Percentiles rank a stretch among this genome's conserved stretches.
phyloP scores from a whole-genome alignment of 2,797 vertebrate species.

The Phataginus tricuspis region DNA sequence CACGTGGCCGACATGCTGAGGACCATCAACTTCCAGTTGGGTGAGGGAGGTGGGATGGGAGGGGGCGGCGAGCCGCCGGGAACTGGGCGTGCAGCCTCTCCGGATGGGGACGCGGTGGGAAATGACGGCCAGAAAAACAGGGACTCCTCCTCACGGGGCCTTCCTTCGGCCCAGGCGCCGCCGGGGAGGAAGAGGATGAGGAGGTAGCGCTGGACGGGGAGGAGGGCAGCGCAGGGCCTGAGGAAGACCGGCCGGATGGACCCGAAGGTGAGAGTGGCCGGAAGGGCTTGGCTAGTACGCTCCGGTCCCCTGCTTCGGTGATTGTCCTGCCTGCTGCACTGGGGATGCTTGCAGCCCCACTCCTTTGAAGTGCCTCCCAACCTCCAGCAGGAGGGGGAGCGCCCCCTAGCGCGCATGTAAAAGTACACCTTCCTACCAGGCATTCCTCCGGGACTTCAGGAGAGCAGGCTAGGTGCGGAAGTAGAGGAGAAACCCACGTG shows the following conservation, averaged over 20 bases:
- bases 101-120: neutral
- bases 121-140: rapidly evolving
- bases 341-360: neutral
- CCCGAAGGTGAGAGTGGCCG: constrained; percentile 70
- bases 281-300: neutral
- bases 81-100: neutral
- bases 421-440: neutral
- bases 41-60: constrained; percentile 75
- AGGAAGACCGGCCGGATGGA: constrained; percentile 73
- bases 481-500: neutral
- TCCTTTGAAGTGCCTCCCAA: neutral
- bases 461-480: no score
- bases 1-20: constrained; percentile 88
- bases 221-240: constrained; percentile 46
- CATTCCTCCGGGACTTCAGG: neutral
- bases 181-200: constrained; percentile 74
- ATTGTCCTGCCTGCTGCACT: neutral
- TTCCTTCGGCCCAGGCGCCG: constrained; percentile 49
- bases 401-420: neutral
- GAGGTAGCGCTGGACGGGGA: constrained; percentile 63
- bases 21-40: constrained; percentile 91
- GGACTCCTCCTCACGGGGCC: neutral
- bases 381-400: neutral
- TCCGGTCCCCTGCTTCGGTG: rapidly evolving
- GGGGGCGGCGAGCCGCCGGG: neutral